Evolutionary conservation across 2,113 vertebrate genomes (phyloP).

Genomic region (Ursus arctos): DNA sequence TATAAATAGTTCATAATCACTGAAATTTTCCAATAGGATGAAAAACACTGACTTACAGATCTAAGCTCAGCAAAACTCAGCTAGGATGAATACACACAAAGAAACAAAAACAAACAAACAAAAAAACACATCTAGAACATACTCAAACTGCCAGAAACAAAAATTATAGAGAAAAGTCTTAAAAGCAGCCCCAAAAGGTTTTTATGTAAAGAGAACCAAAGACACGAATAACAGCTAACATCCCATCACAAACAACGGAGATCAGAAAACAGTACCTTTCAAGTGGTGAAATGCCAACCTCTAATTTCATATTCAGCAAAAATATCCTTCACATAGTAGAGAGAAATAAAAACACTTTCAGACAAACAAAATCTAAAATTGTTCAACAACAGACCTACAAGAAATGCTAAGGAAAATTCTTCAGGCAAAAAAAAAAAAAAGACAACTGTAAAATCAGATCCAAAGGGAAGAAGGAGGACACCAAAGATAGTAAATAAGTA

Average conservation of each 20-base stretch:
- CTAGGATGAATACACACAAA: background rate
- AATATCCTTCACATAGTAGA: constrained; percentile 7
- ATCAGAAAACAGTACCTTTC: background rate
- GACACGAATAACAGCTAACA: background rate
- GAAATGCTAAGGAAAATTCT: constrained; percentile 19
- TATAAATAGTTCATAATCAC: constrained; percentile 7
- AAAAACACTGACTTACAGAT: background rate
- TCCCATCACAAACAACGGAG: background rate
- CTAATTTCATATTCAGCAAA: constrained; percentile 16
- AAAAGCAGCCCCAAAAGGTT: background rate
- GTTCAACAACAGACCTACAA: background rate
- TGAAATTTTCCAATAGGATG: background rate
- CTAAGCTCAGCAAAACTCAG: background rate
- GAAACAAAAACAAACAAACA: background rate
- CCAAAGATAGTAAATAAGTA: constrained; percentile 9
- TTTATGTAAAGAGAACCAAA: background rate
- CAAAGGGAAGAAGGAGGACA: background rate
- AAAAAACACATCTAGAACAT: background rate
- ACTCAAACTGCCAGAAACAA: constrained; percentile 5
- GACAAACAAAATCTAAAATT: background rate
- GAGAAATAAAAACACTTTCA: constrained; percentile 13
- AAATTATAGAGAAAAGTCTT: background rate
- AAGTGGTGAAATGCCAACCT: background rate
- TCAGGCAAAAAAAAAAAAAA: background rate
- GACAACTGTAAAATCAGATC: background rate